Percentiles rank a stretch among this genome's conserved stretches.
phyloP scores from a whole-genome alignment of 2,113 vertebrate genomes.

The Rostratula benghalensis region DNA sequence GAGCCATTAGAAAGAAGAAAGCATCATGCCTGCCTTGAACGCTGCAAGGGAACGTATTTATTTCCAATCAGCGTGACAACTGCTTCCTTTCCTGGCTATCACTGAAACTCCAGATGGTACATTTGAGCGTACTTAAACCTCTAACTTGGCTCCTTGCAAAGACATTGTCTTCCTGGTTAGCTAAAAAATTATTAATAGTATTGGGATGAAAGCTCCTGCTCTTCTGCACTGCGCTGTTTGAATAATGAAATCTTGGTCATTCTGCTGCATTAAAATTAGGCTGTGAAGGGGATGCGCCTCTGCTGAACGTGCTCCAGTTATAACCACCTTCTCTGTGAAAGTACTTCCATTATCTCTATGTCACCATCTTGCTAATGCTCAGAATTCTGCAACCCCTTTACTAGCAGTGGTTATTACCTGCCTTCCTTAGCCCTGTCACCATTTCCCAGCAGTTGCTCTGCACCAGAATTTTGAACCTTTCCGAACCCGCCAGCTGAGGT shows the following conservation, averaged over 20 bases:
- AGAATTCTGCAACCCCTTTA: background rate
- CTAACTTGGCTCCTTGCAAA: background rate
- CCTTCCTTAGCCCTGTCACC: background rate
- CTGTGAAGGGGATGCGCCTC: background rate
- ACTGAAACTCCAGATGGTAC: slow-evolving; percentile 56
- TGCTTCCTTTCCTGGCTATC: slow-evolving; percentile 62
- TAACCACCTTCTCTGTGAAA: background rate
- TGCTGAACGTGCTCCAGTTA: background rate
- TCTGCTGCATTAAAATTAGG: background rate
- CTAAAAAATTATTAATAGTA: background rate
- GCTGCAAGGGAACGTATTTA: background rate
- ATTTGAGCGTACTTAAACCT: slow-evolving; percentile 7
- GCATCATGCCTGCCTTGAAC: background rate
- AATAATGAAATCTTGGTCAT: background rate
- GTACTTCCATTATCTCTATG: background rate
- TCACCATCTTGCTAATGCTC: background rate
- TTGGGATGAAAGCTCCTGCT: background rate
- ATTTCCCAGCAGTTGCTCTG: background rate
- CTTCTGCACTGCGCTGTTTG: background rate
- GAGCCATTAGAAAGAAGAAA: background rate
- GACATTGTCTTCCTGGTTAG: background rate
- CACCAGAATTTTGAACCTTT: background rate
- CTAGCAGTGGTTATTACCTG: background rate
- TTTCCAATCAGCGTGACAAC: slow-evolving; percentile 24
- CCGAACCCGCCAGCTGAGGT: background rate